phyloP scores from a whole-genome alignment of 92 coral and sea anemone species.

The Zoanthus sociatus region DNA sequence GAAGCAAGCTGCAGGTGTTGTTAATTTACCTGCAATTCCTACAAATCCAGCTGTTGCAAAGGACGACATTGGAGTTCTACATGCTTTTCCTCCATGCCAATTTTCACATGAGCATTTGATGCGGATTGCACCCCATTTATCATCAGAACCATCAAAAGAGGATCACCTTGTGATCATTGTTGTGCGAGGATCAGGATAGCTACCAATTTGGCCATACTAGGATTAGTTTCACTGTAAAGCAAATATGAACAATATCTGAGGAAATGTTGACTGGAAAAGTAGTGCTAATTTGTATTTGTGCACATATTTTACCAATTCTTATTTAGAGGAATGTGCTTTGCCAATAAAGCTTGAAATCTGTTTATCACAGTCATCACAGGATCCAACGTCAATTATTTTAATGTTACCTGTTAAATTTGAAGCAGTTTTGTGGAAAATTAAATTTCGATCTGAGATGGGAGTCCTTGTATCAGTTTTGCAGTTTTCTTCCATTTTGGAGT shows the following conservation, averaged over 20 bases:
- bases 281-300: conserved; percentile 44
- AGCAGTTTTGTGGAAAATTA: conserved; percentile 38
- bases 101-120: conserved; percentile 99
- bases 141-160: conserved; percentile 97
- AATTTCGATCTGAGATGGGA: conserved; percentile 37
- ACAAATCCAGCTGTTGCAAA: conserved; percentile 76
- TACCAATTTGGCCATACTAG: conserved; percentile 43
- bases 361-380: conserved; percentile 8
- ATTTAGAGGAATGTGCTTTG: conserved; percentile 37
- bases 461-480: conserved; percentile 47
- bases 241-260: conserved; percentile 40
- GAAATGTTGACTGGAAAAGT: conserved; percentile 31
- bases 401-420: conserved; percentile 17
- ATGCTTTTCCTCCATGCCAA: conserved; percentile 99
- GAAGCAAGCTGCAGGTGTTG: conserved; percentile 99
- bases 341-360: conserved; percentile 43
- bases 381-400: conserved; percentile 28
- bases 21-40: conserved; percentile 87
- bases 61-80: conserved; percentile 97
- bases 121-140: conserved; percentile 99
- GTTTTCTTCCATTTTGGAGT: conserved; percentile 13
- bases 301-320: conserved; percentile 38
- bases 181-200: conserved; percentile 87
- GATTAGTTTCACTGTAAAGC: conserved; percentile 11
- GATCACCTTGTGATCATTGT: conserved; percentile 99